Evolutionary conservation across 2,888 invertebrate genomes (phyloP).

Genomic region (Drosophila mulleri): DNA sequence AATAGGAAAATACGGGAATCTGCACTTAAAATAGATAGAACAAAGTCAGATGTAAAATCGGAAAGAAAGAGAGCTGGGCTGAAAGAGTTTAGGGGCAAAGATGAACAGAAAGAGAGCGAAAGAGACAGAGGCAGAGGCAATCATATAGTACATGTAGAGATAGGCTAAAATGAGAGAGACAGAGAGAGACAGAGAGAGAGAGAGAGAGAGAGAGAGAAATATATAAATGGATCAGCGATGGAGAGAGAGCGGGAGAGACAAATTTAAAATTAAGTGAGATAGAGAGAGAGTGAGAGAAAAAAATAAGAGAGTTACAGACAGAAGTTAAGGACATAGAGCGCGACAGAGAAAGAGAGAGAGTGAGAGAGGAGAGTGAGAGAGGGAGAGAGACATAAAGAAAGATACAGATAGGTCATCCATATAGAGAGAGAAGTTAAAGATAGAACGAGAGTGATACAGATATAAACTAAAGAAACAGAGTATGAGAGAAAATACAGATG

Average conservation of each 20-base stretch:
- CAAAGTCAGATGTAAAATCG: not conserved
- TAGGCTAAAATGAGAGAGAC: not conserved
- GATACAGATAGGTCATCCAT: no score
- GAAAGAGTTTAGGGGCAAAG: not conserved
- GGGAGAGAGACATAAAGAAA: not conserved
- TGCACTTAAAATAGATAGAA: not conserved
- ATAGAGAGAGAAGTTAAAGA: not conserved
- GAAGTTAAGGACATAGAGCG: not conserved
- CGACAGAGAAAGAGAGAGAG: not conserved
- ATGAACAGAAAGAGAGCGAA: not conserved
- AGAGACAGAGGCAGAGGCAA: not conserved
- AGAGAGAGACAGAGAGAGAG: not conserved
- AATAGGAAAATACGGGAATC: not conserved
- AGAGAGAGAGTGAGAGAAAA: not conserved
- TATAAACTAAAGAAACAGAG: not conserved
- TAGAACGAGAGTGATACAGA: not conserved
- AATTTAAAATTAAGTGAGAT: no score
- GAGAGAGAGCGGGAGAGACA: no score
- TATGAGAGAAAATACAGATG: no score
- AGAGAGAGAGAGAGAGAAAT: not conserved
- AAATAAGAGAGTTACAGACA: not conserved
- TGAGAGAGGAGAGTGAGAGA: not conserved
- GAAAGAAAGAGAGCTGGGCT: not conserved
- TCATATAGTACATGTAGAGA: not conserved
- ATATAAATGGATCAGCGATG: not conserved